Evolutionary conservation across 2,113 vertebrate genomes (phyloP).

Genomic region (Phylloscopus trochilus): DNA sequence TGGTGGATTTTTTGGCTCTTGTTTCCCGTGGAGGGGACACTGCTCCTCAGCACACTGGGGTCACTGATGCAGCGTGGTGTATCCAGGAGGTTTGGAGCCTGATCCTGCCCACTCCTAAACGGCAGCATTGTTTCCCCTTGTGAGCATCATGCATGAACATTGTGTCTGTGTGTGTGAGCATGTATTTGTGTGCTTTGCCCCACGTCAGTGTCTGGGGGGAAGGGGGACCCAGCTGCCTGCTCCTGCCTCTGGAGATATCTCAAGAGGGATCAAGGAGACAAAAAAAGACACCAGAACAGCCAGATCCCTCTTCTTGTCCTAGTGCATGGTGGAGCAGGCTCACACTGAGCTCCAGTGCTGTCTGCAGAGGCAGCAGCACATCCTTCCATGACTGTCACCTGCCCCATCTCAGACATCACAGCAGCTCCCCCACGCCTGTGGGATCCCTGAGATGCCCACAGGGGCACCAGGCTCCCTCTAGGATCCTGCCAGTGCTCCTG

Average conservation of each 20-base stretch:
- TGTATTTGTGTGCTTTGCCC: background rate
- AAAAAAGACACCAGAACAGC: background rate
- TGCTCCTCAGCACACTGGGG: background rate
- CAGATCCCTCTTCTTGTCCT: background rate
- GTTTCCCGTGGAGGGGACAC: background rate
- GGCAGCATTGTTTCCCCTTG: background rate
- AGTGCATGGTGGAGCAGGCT: rapidly evolving
- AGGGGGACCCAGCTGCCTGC: background rate
- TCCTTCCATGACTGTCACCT: background rate
- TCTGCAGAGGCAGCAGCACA: background rate
- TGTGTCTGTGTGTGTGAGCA: background rate
- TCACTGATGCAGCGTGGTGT: background rate
- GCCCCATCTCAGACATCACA: background rate
- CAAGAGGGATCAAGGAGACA: background rate
- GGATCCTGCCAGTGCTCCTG: background rate
- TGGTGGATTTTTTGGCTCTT: background rate
- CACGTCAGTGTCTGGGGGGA: background rate
- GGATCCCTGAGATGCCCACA: background rate
- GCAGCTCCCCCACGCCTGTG: background rate
- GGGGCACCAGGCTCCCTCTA: background rate
- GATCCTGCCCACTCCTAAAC: background rate
- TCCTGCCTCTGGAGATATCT: background rate
- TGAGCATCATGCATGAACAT: background rate
- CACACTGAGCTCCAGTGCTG: slow-evolving; percentile 4
- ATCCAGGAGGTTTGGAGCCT: background rate